A percentile compares a stretch with the other conserved stretches of the same genome.
phyloP scores from a whole-genome alignment of 2,888 invertebrate genomes.

The Ennomos erosarius region DNA sequence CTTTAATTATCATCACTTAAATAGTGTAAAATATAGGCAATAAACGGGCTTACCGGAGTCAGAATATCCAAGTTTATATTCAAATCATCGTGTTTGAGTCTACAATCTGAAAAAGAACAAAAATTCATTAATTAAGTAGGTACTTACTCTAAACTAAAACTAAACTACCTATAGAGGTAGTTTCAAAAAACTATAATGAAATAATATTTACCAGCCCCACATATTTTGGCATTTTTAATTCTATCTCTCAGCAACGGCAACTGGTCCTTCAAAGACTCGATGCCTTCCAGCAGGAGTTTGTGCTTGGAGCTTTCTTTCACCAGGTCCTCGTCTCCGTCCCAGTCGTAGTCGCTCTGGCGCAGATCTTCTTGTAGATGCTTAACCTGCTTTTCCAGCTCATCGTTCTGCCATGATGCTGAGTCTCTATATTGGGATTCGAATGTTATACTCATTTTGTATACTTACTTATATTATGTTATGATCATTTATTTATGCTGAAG shows the following conservation, averaged over 20 bases:
- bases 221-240: conserved; percentile 77
- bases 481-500: too few species aligned
- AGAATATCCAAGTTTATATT: conserved; percentile 81
- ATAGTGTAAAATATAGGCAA: too few species aligned
- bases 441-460: too few species aligned
- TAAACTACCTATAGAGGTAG: too few species aligned
- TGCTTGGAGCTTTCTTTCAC: conserved; percentile 69
- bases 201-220: conserved; percentile 68
- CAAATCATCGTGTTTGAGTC: conserved; percentile 80
- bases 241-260: conserved; percentile 73
- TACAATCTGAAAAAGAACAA: conserved; percentile 70
- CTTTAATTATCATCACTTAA: too few species aligned
- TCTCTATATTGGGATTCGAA: conserved; percentile 55
- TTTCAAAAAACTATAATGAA: too few species aligned
- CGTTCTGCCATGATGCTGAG: conserved; percentile 78
- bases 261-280: conserved; percentile 68
- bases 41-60: conserved; percentile 66
- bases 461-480: too few species aligned
- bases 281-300: conserved; percentile 70
- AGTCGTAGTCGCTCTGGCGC: conserved; percentile 69
- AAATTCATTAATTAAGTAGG: conserved; percentile 6
- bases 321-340: conserved; percentile 75
- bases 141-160: background rate
- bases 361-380: conserved; percentile 75
- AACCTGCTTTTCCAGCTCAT: conserved; percentile 78